Evolutionary conservation across 2,888 invertebrate species (phyloP).

Genomic region (Hemaris fuciformis): DNA sequence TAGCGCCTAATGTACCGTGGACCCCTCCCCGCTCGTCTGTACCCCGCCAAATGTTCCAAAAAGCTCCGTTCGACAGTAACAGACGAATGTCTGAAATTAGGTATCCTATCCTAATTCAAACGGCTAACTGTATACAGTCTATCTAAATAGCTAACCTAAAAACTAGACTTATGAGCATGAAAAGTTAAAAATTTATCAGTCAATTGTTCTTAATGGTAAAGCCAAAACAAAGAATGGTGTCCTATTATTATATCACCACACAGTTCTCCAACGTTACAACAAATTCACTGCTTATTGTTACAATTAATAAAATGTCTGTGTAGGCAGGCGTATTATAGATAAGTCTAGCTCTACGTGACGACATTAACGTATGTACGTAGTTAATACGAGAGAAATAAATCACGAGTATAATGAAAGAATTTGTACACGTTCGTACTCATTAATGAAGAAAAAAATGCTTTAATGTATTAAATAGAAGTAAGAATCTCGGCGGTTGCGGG

Average conservation of each 20-base stretch:
- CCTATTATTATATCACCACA: no score
- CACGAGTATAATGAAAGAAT: neutral
- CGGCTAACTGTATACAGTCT: neutral
- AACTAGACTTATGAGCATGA: neutral
- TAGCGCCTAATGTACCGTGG: conserved; percentile 40
- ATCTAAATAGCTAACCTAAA: neutral
- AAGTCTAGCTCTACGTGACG: neutral
- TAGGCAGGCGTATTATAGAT: no score
- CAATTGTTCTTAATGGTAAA: no score
- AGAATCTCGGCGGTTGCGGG: no score
- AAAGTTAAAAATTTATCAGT: no score
- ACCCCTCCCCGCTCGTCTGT: neutral
- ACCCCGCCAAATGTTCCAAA: no score
- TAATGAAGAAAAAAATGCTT: neutral
- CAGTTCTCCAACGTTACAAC: no score
- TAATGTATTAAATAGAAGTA: no score
- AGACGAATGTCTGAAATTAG: neutral
- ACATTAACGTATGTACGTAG: neutral
- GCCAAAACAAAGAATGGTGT: no score
- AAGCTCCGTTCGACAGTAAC: neutral
- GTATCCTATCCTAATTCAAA: neutral
- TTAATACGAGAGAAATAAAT: neutral
- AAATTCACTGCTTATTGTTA: no score
- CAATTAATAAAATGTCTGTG: no score
- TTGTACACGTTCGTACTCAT: neutral